Percentiles rank a stretch among this genome's conserved stretches.
phyloP scores from a whole-genome alignment of 2,797 vertebrate genomes.

The Sphaeramia orbicularis region DNA sequence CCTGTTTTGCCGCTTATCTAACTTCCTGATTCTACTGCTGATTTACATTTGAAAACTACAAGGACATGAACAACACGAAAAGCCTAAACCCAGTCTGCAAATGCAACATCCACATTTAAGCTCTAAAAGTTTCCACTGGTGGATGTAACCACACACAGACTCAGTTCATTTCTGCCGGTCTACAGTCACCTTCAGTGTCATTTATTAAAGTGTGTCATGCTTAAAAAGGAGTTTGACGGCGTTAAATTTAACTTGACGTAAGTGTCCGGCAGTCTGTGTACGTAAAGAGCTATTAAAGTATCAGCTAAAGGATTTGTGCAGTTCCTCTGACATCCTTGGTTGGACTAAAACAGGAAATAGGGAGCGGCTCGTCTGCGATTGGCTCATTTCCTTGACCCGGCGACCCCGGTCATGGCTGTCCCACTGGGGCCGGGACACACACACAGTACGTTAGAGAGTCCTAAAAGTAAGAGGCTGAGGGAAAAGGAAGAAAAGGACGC shows the following conservation, averaged over 20 bases:
- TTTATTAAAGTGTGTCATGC: too few relatives aligned
- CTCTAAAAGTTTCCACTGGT: too few relatives aligned
- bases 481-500: constrained; percentile 4
- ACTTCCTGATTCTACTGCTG: too few relatives aligned
- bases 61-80: too few relatives aligned
- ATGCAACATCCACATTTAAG: too few relatives aligned
- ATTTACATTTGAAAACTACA: too few relatives aligned
- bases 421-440: constrained; percentile 50
- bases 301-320: constrained; percentile 22
- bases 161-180: not conserved
- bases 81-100: too few relatives aligned
- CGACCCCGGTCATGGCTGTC: constrained; percentile 60
- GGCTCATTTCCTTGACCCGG: constrained; percentile 54
- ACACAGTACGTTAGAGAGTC: constrained; percentile 25
- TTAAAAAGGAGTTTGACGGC: not conserved
- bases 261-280: constrained; percentile 15
- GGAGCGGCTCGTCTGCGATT: constrained; percentile 69
- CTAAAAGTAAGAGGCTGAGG: constrained; percentile 8
- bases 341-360: constrained; percentile 65
- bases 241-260: constrained; percentile 3
- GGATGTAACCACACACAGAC: constrained; percentile 15
- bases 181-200: not conserved
- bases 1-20: too few relatives aligned
- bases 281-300: constrained; percentile 40
- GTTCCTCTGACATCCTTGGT: constrained; percentile 41